Percentiles rank a stretch among this genome's conserved stretches.
phyloP scores from a whole-genome alignment of 2,797 vertebrate genomes.

The Schizothorax lantsangensis region DNA sequence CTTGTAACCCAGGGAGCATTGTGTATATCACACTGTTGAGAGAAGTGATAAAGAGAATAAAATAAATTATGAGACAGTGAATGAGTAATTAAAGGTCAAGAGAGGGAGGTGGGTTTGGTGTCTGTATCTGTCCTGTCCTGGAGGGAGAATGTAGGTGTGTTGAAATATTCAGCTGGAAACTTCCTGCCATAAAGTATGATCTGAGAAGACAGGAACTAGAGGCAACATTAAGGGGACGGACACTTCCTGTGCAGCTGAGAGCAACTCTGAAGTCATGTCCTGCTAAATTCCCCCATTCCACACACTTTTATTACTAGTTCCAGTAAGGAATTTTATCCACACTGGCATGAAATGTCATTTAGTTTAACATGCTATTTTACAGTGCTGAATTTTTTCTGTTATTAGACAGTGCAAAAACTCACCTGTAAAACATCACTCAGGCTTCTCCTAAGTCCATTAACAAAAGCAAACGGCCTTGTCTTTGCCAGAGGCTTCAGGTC shows the following conservation, averaged over 20 bases:
- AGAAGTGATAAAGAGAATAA: not conserved
- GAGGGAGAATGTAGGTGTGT: conserved; percentile 62
- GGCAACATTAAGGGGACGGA: conserved; percentile 60
- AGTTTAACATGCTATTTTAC: not conserved
- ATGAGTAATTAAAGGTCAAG: conserved; percentile 34
- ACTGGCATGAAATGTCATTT: not conserved
- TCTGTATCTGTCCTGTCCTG: conserved; percentile 50
- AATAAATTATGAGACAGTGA: not conserved
- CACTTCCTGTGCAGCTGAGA: conserved; percentile 78
- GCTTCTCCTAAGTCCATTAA: conserved; percentile 70
- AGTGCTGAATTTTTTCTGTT: not conserved
- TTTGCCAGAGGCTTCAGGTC: conserved; percentile 63
- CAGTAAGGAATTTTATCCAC: conserved; percentile 6
- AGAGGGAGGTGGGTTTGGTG: conserved; percentile 49
- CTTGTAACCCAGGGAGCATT: conserved; percentile 9
- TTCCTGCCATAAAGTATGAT: conserved; percentile 71
- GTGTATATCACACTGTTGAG: conserved; percentile 5
- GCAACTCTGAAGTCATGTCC: conserved; percentile 76
- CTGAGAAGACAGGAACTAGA: conserved; percentile 55
- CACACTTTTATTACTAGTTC: not conserved
- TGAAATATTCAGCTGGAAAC: conserved; percentile 65
- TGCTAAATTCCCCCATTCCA: conserved; percentile 60
- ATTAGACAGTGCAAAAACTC: conserved; percentile 9
- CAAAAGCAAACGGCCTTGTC: conserved; percentile 74
- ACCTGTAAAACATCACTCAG: conserved; percentile 75